phyloP scores from a whole-genome alignment of 2,113 vertebrate genomes.

The Dendrocopos noguchii region DNA sequence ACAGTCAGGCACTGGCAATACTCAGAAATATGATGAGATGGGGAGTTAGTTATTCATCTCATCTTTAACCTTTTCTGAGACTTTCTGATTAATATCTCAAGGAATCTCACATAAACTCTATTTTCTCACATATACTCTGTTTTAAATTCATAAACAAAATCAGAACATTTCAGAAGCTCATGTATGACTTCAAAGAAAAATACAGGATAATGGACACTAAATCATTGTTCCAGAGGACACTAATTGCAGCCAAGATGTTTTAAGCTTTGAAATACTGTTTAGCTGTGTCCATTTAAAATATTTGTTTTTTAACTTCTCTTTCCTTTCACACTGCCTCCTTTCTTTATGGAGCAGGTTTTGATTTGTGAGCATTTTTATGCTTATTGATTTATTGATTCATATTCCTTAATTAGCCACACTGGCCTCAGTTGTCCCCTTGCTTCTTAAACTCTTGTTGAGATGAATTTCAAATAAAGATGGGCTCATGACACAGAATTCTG shows the following conservation, averaged over 20 bases:
- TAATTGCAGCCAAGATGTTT: not conserved
- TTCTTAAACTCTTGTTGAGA: not conserved
- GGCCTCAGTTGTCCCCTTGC: not conserved
- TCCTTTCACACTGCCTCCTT: not conserved
- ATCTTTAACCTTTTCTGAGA: not conserved
- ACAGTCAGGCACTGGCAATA: accelerated
- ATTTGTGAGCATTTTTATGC: not conserved
- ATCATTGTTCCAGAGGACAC: not conserved
- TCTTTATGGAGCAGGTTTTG: not conserved
- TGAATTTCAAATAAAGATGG: not conserved
- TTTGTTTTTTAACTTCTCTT: not conserved
- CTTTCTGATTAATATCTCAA: not conserved
- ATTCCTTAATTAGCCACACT: not conserved
- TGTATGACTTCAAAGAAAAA: not conserved
- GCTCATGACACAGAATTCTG: not conserved
- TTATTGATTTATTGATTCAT: not conserved
- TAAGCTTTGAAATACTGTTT: not conserved
- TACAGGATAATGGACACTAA: not conserved
- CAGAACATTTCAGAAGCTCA: not conserved
- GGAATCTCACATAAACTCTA: not conserved
- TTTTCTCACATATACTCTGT: too few species aligned
- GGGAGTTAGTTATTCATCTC: not conserved
- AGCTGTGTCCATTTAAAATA: not conserved
- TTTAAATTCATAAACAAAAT: not conserved
- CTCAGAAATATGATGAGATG: not conserved